phyloP scores from a whole-genome alignment of 2,113 vertebrate genomes.

The Elephas maximus region DNA sequence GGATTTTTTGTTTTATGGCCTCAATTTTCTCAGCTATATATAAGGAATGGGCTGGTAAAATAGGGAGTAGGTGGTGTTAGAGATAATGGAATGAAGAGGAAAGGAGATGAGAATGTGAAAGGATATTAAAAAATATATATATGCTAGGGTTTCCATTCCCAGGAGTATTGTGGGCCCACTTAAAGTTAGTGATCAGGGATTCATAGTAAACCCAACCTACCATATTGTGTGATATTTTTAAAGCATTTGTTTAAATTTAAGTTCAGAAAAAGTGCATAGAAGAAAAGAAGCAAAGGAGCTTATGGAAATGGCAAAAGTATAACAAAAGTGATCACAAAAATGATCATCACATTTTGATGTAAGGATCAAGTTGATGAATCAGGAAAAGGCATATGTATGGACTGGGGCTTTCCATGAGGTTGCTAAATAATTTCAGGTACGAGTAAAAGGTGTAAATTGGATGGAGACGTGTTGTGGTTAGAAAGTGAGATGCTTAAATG shows the following conservation, averaged over 20 bases:
- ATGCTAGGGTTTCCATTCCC: neutral
- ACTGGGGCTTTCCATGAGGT: neutral
- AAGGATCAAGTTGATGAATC: neutral
- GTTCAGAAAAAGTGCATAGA: neutral
- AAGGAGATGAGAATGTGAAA: neutral
- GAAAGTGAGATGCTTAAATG: neutral
- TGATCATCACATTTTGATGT: neutral
- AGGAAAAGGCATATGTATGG: neutral
- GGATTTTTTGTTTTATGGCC: neutral
- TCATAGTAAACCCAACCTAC: neutral
- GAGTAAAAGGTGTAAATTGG: neutral
- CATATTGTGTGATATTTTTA: neutral
- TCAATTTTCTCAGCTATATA: neutral
- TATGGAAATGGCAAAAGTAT: neutral
- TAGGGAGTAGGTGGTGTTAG: neutral
- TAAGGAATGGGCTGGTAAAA: neutral
- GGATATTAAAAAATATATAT: neutral
- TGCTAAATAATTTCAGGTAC: neutral
- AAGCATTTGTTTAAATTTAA: neutral
- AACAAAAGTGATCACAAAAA: neutral
- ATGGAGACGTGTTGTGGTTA: neutral
- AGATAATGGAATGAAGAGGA: neutral
- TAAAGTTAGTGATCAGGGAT: neutral
- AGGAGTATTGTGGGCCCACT: fast-evolving
- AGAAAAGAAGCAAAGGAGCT: neutral